Percentiles rank a stretch among this genome's conserved stretches.
Conservation (phyloP, 2,113 vertebrate species). For the Cairina moschata region DNA sequence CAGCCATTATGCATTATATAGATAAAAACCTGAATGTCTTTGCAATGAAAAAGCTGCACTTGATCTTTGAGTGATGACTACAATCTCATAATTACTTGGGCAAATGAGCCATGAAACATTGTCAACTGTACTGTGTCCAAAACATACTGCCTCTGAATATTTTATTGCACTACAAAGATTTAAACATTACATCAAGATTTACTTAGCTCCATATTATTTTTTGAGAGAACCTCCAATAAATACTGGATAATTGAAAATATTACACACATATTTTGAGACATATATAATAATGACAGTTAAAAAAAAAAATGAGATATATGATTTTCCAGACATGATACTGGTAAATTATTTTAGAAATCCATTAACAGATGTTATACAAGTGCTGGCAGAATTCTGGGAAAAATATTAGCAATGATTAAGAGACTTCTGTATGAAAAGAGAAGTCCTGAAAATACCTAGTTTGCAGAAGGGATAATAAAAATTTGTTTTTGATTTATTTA, state of each 20-base stretch:
- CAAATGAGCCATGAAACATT: conserved; percentile 57
- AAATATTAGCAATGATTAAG: background rate
- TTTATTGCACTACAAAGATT: conserved; percentile 27
- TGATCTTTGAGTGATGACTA: conserved; percentile 32
- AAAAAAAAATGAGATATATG: background rate
- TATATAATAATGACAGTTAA: background rate
- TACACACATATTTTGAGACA: background rate
- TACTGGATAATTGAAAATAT: background rate
- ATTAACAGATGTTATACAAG: background rate
- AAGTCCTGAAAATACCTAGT: background rate
- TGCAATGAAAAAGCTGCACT: conserved; percentile 25
- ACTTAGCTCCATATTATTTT: background rate
- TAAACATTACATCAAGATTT: conserved; percentile 21
- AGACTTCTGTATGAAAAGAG: background rate
- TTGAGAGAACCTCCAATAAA: background rate
- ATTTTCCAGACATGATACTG: background rate
- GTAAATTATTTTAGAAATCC: background rate
- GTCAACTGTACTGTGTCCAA: conserved; percentile 20
- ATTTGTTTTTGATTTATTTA: too few species aligned
- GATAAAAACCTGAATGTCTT: background rate
- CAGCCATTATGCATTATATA: background rate
- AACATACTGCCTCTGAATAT: conserved; percentile 12
- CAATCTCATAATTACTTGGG: conserved; percentile 56
- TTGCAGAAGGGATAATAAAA: background rate
- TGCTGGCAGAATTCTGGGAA: background rate